Base-by-base conservation (phyloP, 2,797 vertebrate genomes). In the Xenopus petersii region DNA sequence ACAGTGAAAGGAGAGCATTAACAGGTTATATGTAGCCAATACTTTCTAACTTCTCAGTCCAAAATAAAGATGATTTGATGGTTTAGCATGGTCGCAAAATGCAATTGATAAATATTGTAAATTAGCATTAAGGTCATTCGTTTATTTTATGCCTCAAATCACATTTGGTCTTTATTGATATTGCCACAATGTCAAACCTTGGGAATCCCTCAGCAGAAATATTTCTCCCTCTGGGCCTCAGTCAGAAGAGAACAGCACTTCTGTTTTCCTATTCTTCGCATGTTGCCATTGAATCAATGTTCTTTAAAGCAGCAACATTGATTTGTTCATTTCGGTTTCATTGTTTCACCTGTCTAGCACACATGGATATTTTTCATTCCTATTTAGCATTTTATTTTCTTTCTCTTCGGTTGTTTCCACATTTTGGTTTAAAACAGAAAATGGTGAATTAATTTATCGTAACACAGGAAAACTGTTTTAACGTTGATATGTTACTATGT, bases 291-390 rank as follows among this genome's bases (percentile, higher is more conserved):
- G 67, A 86, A 84, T 88, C 80, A 86, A 82, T 81, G 75, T 63
- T 60, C 76, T 86, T 87, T 83, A 81, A 86, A 87, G 74, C 33
- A 84, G 64, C 11, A 84, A 68, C 79, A 86, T 79, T 83, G 82
- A 84, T 86, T 84, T 55, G 69, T 67, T 77, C 47, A 85, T 85
- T 81, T 87, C 67, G 84, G 33, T 77, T 71, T 2, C 47, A 26
- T 82, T 88, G 75, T 82, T 86, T 84, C 79, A 80, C 73, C 76
- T 84, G 81, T 77, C 64, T 16, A 82, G 49, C 49, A 79, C 47
- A 81, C 16, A 81, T 47, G 46, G 12, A 42, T 77, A 72, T 63
- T 81, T 67, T 76, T 82, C 84, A 71, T 74, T 80, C 17, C 5
- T 47, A 69, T 69, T 79, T 33, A 78, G 24, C 74, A 26, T 60